Base-by-base conservation (phyloP, 2,797 vertebrate genomes). In the Clarias pachynema region DNA sequence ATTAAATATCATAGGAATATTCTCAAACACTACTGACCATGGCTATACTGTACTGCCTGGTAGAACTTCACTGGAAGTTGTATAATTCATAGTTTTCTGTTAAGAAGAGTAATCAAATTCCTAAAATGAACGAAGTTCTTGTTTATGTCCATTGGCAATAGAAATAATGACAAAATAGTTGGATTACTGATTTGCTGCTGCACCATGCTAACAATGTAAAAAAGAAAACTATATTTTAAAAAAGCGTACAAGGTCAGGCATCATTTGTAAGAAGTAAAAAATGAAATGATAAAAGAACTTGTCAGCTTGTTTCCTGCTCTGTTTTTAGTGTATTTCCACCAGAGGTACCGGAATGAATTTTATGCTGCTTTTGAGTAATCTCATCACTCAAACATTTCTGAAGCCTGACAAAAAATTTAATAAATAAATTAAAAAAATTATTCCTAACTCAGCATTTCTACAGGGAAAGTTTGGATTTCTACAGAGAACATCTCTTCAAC, bases 201-300 rank as follows among this genome's bases (percentile, higher is more conserved):
- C 34, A 22, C 29, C 2, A 0, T 56, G 2, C n/a, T 29, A 53
- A 57, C 44, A 75, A 15, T 75, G 49, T 77, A 53, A 53, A 53
- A 53, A 53, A 14, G 12, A 53, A 53, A 53, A 5, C 29, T 12
- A 59, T 31, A 34, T 77, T 9, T 0, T 24, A 24, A 5, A 59
- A 53, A 74, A 10, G 2, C 7, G 18, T 24, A 22, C 77, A 26
- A 84, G 84, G 85, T 84, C 34, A 62, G 5, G 24, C 86, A 82
- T 83, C 62, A 75, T 65, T 60, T 85, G 70, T 69, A 78, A 77
- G 70, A 85, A 63, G 77, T 53, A 83, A 82, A 87, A 66, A 34
- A 78, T 66, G 66, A 87, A 88, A 77, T 72, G 40, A 83, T 82
- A 70, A 86, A 56, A 77, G 9, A 15, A 29, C 44, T 59, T 72